phyloP scores from a whole-genome alignment of 1,140 invertebrate species.

The Tetramorium parvispinum region DNA sequence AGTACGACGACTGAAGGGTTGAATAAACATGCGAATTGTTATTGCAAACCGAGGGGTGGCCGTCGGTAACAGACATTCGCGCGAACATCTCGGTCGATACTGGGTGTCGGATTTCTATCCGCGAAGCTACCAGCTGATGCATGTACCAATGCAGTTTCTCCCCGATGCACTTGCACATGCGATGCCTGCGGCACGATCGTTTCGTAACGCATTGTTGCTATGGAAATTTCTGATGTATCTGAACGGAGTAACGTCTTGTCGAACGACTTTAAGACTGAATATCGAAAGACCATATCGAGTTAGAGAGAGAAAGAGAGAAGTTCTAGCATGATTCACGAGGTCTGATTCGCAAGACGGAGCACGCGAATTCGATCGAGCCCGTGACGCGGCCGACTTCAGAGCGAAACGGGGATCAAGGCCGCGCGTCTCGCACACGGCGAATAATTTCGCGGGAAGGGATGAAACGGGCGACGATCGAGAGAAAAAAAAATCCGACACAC shows the following conservation, averaged over 20 bases:
- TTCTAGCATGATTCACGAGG: background rate
- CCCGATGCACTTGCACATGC: slow-evolving; percentile 8
- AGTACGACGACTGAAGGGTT: too few relatives aligned
- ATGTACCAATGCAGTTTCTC: slow-evolving; percentile 14
- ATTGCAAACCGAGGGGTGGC: too few relatives aligned
- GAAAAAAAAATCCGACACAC: background rate
- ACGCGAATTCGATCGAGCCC: background rate
- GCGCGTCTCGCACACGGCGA: background rate
- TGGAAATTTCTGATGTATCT: background rate
- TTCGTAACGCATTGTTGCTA: slow-evolving; percentile 35
- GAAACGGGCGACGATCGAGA: background rate
- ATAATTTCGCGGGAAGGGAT: slow-evolving; percentile 9
- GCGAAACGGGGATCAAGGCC: background rate
- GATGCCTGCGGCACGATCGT: slow-evolving; percentile 6
- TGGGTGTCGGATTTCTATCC: too few relatives aligned
- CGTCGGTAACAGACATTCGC: too few relatives aligned
- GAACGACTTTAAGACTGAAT: background rate
- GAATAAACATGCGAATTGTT: too few relatives aligned
- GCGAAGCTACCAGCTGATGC: slow-evolving; percentile 44
- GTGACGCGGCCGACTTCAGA: background rate
- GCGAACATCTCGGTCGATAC: too few relatives aligned
- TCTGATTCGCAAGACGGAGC: background rate
- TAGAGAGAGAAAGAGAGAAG: too few relatives aligned
- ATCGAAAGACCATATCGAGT: too few relatives aligned
- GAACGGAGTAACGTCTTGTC: background rate